Base-by-base conservation (phyloP, 2,113 vertebrate genomes). In the Pogona vitticeps region DNA sequence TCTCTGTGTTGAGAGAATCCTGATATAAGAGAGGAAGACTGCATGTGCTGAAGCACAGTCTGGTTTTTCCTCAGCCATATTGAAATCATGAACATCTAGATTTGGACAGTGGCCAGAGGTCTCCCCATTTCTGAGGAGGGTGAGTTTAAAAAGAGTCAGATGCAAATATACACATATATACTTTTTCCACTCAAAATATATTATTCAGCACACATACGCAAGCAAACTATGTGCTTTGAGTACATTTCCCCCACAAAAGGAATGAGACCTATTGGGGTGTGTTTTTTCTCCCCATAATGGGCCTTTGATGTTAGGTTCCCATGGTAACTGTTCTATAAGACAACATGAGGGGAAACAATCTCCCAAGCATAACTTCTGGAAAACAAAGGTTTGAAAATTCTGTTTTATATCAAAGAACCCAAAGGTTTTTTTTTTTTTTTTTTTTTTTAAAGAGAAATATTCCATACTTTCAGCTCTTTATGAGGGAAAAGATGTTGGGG, bases 291-390 rank as follows among this genome's bases (percentile, higher is more conserved):
- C 79, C 89, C 82, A 76, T 82, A 88, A 14, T 65, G 82, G 86
- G 71, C 84, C 84, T 90, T 88, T 88, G 83, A 90, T 89, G 90
- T 88, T 73, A 59, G 3, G 92, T 95, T 95, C 89, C 88, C 82
- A 88, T 88, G 81, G 92, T 38, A 80, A 94, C 68, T 18, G 82
- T 76, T 93, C 79, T 78, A 83, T 15, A 71, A 81, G 87, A 86
- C 91, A 90, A 89, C 28, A 79, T 75, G 15, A 78, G 31, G 7
- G 73, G 15, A 36, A n/a, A 56, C 33, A 86, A 0, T 2, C 52
- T 76, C 52, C 23, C 40, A 70, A 6, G 20, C 75, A 67, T n/a
- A 77, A 90, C 70, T 83, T 63, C 15, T 33, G 75, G 83, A 0
- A 36, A 90, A 88, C 83, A 75, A 85, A 85, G 3, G 73, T 59